Evolutionary conservation across 1,140 invertebrate species (phyloP).

Genomic region (Ectropis grisescens): DNA sequence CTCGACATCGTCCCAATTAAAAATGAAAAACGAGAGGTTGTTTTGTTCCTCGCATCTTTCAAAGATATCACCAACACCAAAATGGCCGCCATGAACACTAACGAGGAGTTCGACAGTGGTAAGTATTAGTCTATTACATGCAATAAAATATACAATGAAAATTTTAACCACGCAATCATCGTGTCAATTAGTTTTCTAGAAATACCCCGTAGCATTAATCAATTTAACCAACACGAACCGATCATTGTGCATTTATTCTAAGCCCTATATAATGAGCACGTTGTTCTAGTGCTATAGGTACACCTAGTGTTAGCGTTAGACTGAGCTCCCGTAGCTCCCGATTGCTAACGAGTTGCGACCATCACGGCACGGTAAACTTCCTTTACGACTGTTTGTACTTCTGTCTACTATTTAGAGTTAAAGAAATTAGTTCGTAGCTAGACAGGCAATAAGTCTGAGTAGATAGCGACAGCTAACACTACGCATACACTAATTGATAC

Average conservation of each 20-base stretch:
- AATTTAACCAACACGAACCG: no score
- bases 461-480: no score
- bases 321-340: conserved; percentile 43
- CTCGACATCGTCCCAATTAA: conserved; percentile 98
- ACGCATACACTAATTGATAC: no score
- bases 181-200: no score
- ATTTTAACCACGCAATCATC: no score
- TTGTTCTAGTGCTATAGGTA: conserved; percentile 46
- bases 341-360: conserved; percentile 49
- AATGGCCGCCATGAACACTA: conserved; percentile 83
- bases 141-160: conserved; percentile 12
- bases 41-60: conserved; percentile 95
- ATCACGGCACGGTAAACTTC: conserved; percentile 57
- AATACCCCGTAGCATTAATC: no score
- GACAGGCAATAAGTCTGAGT: conserved; percentile 13
- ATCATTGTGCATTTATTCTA: no score
- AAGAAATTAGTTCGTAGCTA: conserved; percentile 24
- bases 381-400: conserved; percentile 27
- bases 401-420: conserved; percentile 15
- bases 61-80: conserved; percentile 96
- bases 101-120: conserved; percentile 87
- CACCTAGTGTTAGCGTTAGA: conserved; percentile 45
- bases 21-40: conserved; percentile 97
- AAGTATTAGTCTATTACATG: no score
- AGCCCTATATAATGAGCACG: conserved; percentile 45